These are phyloP conservation scores for Melanitta fusca DNA, from an alignment of 2,797 vertebrate genomes.

Conservation along the genomic window DNA sequence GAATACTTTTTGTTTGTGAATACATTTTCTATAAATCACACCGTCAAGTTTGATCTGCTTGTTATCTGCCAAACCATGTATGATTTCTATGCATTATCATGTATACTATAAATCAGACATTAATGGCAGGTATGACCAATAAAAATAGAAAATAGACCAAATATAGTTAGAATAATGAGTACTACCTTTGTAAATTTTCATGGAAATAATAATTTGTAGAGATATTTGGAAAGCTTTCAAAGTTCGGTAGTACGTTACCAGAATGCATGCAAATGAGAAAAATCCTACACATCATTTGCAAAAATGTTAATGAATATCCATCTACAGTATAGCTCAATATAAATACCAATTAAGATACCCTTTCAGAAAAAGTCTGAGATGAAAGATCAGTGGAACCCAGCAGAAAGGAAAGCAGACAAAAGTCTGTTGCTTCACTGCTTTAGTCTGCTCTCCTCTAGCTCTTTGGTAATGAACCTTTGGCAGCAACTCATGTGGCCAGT, in stretches of 20 bases:
- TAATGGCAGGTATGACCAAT: neutral
- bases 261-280: neutral
- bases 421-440: accelerated
- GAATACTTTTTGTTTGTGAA: neutral
- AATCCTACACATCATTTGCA: neutral
- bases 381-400: neutral
- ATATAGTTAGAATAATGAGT: neutral
- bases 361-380: neutral
- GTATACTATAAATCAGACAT: neutral
- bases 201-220: neutral
- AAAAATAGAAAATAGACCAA: no score
- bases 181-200: neutral
- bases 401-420: neutral
- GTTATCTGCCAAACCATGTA: neutral
- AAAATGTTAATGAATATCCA: neutral
- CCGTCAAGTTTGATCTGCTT: neutral
- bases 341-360: neutral
- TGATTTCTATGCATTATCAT: neutral
- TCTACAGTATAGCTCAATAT: neutral
- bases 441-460: neutral
- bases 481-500: neutral
- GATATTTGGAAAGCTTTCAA: neutral
- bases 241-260: neutral
- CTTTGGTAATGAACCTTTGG: neutral
- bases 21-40: neutral